phyloP scores from a whole-genome alignment of 2,797 vertebrate genomes.

The Poeciliopsis infans region DNA sequence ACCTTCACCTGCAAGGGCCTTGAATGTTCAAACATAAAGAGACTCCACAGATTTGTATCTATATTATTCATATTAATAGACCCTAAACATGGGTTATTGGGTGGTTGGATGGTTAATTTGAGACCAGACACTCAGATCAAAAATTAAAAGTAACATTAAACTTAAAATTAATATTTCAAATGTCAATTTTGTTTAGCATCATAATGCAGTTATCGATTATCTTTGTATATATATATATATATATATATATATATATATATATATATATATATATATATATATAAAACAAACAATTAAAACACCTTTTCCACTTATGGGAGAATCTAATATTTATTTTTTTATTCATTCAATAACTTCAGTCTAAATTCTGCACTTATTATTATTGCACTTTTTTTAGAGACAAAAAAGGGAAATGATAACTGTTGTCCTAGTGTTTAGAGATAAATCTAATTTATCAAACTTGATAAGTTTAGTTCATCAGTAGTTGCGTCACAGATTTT shows the following conservation, averaged over 20 bases:
- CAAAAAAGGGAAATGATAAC: not conserved
- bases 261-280: too few relatives aligned
- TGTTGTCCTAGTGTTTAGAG: not conserved
- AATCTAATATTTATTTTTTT: not conserved
- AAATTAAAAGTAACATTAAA: not conserved
- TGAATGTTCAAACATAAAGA: not conserved
- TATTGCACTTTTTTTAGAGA: not conserved
- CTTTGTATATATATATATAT: too few relatives aligned
- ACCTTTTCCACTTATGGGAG: not conserved
- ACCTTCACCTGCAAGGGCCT: not conserved
- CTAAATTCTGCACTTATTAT: not conserved
- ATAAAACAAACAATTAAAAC: not conserved
- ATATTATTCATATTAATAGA: not conserved
- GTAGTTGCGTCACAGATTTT: not conserved
- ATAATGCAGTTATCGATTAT: not conserved
- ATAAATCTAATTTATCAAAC: not conserved
- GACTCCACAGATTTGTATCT: not conserved
- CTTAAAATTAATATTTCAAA: not conserved
- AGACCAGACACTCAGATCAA: not conserved
- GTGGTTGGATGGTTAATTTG: not conserved
- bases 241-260: too few relatives aligned
- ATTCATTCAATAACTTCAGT: not conserved
- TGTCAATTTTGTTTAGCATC: not conserved
- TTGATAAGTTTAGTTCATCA: not conserved
- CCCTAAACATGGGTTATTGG: not conserved